Percentiles rank a stretch among this genome's conserved stretches.
These are phyloP conservation scores for Saxicola maurus DNA, from an alignment of 2,797 vertebrate species.

Conservation along the genomic window DNA sequence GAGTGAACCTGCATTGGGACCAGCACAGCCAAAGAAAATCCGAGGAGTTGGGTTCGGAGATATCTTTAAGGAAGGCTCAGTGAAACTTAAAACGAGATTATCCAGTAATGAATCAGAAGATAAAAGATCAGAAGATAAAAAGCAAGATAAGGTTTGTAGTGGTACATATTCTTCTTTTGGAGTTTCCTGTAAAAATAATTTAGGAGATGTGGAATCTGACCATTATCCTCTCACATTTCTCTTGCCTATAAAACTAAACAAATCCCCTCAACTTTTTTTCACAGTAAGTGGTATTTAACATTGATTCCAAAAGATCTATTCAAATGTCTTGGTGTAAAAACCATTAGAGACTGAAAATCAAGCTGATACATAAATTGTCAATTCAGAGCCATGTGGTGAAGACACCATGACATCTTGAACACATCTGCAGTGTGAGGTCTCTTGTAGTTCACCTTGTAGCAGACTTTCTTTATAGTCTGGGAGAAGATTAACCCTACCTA, in stretches of 20 bases:
- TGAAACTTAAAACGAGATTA: slow-evolving; percentile 84
- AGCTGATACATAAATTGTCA: not conserved
- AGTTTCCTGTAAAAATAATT: not conserved
- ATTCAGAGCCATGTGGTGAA: not conserved
- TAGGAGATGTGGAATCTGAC: not conserved
- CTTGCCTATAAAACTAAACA: not conserved
- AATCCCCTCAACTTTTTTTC: not conserved
- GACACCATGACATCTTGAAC: not conserved
- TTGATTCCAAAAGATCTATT: not conserved
- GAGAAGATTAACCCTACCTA: not conserved
- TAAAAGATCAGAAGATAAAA: slow-evolving; percentile 86
- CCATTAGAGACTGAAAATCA: not conserved
- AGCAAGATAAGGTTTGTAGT: slow-evolving; percentile 79
- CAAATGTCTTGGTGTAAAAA: not conserved
- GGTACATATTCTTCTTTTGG: not conserved
- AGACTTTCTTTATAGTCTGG: not conserved
- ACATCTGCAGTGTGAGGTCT: not conserved
- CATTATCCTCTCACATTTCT: not conserved
- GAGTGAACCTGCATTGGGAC: slow-evolving; percentile 66
- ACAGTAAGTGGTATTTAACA: not conserved
- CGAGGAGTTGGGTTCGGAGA: slow-evolving; percentile 91
- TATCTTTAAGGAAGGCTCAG: slow-evolving; percentile 92
- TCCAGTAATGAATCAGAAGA: slow-evolving; percentile 82
- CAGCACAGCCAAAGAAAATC: slow-evolving; percentile 90
- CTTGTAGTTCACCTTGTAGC: not conserved